phyloP scores from a whole-genome alignment of 2,113 vertebrate genomes.

The Phylloscopus whistleri region DNA sequence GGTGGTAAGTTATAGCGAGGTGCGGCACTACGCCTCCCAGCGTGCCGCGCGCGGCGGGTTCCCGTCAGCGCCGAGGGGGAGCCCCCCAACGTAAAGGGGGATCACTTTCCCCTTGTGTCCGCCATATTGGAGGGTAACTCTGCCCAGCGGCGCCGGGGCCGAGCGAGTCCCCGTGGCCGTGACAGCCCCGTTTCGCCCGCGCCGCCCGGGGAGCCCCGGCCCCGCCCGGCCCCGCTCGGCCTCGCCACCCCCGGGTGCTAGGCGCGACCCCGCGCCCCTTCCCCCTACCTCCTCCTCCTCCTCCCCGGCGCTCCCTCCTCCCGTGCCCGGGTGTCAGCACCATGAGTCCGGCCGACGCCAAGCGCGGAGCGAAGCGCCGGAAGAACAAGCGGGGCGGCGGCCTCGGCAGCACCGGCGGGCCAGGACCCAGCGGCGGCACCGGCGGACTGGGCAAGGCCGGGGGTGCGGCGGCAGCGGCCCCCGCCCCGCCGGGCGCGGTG shows the following conservation, averaged over 20 bases:
- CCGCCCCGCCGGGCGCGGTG: too few species aligned
- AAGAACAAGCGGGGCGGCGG: constrained; percentile 95
- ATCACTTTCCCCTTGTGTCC: constrained; percentile 82
- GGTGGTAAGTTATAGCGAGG: fast-evolving
- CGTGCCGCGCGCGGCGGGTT: background rate
- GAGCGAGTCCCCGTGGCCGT: constrained; percentile 37
- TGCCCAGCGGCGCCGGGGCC: constrained; percentile 70
- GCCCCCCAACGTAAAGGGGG: constrained; percentile 76
- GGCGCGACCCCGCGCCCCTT: constrained; percentile 8
- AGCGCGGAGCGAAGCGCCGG: constrained; percentile 93
- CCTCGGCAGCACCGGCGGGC: constrained; percentile 78
- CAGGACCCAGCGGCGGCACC: constrained; percentile 75
- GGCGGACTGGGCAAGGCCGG: constrained; percentile 69
- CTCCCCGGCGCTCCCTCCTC: background rate
- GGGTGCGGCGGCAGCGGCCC: background rate
- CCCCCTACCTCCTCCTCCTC: background rate
- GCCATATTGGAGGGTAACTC: constrained; percentile 82
- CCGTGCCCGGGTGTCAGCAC: constrained; percentile 54
- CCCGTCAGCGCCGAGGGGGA: constrained; percentile 59
- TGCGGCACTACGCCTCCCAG: background rate
- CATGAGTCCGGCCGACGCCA: constrained; percentile 96
- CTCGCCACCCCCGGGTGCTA: background rate
- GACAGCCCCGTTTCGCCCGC: constrained; percentile 39
- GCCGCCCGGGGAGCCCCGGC: constrained; percentile 24
- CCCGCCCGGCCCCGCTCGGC: background rate